A percentile compares a stretch with the other conserved stretches of the same genome.
These are phyloP conservation scores for Ispidina picta DNA, from an alignment of 2,797 vertebrate genomes.

Conservation along the genomic window DNA sequence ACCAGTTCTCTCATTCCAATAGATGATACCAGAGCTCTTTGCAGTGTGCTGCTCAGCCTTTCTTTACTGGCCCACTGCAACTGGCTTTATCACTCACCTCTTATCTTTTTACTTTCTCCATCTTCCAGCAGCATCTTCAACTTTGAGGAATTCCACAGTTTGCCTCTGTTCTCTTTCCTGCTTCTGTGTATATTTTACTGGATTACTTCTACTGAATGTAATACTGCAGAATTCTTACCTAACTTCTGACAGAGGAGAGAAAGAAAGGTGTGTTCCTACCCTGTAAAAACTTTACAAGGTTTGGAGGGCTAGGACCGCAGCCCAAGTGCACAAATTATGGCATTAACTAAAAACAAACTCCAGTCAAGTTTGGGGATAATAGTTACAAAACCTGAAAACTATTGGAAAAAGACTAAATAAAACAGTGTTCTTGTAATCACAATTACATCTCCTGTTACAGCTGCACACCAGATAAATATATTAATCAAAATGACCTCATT, in stretches of 20 bases:
- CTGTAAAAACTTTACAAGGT: neutral
- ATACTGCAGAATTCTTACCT: neutral
- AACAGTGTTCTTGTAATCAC: conserved; percentile 6
- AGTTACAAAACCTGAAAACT: neutral
- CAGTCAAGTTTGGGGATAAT: neutral
- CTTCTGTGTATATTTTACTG: neutral
- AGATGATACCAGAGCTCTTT: conserved; percentile 17
- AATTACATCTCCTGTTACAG: conserved; percentile 30
- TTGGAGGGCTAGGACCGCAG: neutral
- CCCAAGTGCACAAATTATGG: neutral
- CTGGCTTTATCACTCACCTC: neutral
- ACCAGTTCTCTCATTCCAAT: neutral
- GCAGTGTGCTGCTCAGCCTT: neutral
- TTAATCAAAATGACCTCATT: conserved; percentile 69
- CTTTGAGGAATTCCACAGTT: neutral
- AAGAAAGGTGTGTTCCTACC: neutral
- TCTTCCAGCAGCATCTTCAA: neutral
- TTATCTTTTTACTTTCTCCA: neutral
- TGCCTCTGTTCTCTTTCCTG: neutral
- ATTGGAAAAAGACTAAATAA: neutral
- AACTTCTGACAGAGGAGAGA: neutral
- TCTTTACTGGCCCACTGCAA: neutral
- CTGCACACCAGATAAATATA: conserved; percentile 67
- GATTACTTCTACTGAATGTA: neutral
- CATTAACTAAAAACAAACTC: neutral